Evolutionary conservation across 1,140 invertebrate genomes (phyloP), one percentile per base, ranked within the genome.

Genomic region (Aphaenogaster ashmeadi): DNA sequence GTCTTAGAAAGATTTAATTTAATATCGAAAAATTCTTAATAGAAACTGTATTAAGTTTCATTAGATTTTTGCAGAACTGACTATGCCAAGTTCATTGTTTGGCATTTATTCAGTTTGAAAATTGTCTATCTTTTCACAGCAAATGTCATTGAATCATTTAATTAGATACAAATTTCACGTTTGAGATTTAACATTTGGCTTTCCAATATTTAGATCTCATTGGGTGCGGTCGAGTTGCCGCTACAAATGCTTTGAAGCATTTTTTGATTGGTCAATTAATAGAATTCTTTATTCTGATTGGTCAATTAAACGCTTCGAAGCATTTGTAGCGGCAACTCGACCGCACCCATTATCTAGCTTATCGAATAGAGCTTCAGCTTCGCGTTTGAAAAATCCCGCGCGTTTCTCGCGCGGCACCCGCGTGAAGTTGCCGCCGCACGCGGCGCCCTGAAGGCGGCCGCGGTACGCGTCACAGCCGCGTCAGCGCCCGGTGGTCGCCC

Each of bases 401-500:
- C 15, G 2, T 7, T 15, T 0, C 7, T 13, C 13, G 60, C 33
- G 62, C 15, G 60, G 15, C 15, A 36, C 0, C 27, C 27, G 15
- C 33, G 33, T 71, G 67, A 71, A 50, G 44, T 71, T 64, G 33
- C 7, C 6, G 11, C 9, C 15, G 71, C 0, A 15, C n/a, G 18
- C 41, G 7, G 27, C 71, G 33, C 15, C 11, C 60, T 89, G 91
- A 93, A 67, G 84, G 21, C 15, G 6, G 81, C 60, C 86, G 93
- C 90, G 86, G 64, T 83, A 85, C 87, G 67, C 67, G 91, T 93
- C 91, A 93, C 7, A 93, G 92, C 93, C 93, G 93, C 93, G 93
- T 94, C 93, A 93, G 89, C 91, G 85, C 60, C 8, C 88, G 87
- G 89, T 91, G 77, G 79, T 90, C 89, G 91, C 90, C 90, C 88